A percentile compares a stretch with the other conserved stretches of the same genome.
These are phyloP conservation scores for Crotalus tigris DNA, from an alignment of 2,113 vertebrate species.

Conservation along the genomic window DNA sequence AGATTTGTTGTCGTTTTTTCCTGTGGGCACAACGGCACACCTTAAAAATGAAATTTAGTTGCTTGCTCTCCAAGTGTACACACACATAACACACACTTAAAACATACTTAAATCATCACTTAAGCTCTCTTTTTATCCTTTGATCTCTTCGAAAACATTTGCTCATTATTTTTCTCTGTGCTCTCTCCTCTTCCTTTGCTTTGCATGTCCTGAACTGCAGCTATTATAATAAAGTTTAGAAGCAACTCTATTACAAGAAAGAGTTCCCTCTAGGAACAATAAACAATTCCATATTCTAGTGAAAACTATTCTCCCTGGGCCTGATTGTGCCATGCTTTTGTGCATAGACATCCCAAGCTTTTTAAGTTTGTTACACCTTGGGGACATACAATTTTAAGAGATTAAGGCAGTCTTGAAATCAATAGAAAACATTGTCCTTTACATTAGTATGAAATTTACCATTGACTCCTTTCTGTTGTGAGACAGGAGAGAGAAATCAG, in stretches of 20 bases:
- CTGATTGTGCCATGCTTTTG: background rate
- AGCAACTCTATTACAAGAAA: background rate
- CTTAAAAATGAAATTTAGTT: too few species aligned
- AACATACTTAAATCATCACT: too few species aligned
- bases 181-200: background rate
- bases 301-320: constrained; percentile 1
- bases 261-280: background rate
- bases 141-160: constrained; percentile 3
- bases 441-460: constrained; percentile 10
- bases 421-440: background rate
- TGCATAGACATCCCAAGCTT: background rate
- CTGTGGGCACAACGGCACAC: too few species aligned
- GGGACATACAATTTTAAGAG: background rate
- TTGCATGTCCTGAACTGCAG: background rate
- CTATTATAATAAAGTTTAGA: constrained; percentile 8
- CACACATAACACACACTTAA: too few species aligned
- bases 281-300: background rate
- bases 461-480: background rate
- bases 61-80: too few species aligned
- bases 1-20: too few species aligned
- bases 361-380: background rate
- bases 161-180: background rate
- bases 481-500: background rate
- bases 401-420: constrained; percentile 24
- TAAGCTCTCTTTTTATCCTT: constrained; percentile 16